Evolutionary conservation across 1,140 invertebrate genomes (phyloP).

Genomic region (Eulimnadia texana): DNA sequence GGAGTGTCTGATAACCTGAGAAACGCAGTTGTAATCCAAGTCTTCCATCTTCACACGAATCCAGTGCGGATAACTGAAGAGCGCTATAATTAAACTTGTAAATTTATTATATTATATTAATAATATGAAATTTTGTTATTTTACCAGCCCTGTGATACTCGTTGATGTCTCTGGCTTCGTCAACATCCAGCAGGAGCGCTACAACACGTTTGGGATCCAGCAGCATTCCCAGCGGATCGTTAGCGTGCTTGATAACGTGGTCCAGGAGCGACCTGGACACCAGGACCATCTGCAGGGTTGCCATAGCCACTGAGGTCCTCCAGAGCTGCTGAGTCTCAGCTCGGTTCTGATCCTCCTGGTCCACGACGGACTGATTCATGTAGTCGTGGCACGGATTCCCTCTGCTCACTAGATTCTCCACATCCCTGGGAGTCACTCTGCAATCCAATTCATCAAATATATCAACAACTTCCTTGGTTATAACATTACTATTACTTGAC

Average conservation of each 20-base stretch:
- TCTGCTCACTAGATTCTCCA: constrained; percentile 9
- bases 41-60: constrained; percentile 1
- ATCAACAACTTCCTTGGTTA: too few relatives aligned
- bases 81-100: not conserved
- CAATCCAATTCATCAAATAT: not conserved
- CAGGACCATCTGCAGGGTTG: constrained; percentile 8
- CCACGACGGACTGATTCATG: not conserved
- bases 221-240: constrained; percentile 12
- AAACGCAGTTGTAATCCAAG: not conserved
- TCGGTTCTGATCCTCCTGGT: not conserved
- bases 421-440: constrained; percentile 5
- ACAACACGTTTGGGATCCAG: constrained; percentile 8
- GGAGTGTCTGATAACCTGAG: not conserved
- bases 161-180: constrained; percentile 10
- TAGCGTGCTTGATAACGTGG: constrained; percentile 9
- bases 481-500: not conserved
- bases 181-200: constrained; percentile 3
- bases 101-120: not conserved
- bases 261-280: constrained; percentile 8
- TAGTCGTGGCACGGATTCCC: not conserved
- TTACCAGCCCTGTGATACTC: constrained; percentile 12
- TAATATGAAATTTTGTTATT: too few relatives aligned
- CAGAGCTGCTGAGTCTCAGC: constrained; percentile 2
- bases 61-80: constrained; percentile 4
- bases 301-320: constrained; percentile 1